Conservation (phyloP, 2,113 vertebrate genomes). For the Ageneiosus marmoratus region DNA sequence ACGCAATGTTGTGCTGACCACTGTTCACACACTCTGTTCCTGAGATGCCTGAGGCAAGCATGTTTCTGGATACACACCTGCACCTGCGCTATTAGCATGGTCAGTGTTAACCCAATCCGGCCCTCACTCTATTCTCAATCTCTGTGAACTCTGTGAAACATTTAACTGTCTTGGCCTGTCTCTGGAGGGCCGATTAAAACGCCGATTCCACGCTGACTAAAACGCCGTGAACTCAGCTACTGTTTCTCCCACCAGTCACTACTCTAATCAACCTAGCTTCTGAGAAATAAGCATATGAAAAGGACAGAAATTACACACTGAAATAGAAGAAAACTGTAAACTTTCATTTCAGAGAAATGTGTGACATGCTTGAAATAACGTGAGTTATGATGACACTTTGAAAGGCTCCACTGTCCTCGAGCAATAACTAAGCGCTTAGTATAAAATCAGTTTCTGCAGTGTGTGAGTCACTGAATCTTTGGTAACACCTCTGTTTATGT, state of each 20-base stretch:
- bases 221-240: too few species aligned
- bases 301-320: background rate
- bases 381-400: background rate
- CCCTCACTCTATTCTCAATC: constrained; percentile 15
- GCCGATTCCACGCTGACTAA: too few species aligned
- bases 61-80: constrained; percentile 56
- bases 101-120: constrained; percentile 46
- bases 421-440: background rate
- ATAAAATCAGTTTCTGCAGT: background rate
- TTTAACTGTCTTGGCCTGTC: constrained; percentile 59
- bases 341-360: background rate
- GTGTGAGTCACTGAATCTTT: background rate
- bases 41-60: constrained; percentile 30
- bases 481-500: constrained; percentile 23
- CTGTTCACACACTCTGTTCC: constrained; percentile 46
- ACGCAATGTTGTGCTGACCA: too few species aligned
- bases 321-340: background rate
- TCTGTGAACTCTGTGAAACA: constrained; percentile 63
- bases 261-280: too few species aligned
- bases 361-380: background rate
- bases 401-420: background rate
- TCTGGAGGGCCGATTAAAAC: constrained; percentile 71
- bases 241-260: too few species aligned
- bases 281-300: too few species aligned
- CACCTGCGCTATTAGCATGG: constrained; percentile 64